A percentile compares a stretch with the other conserved stretches of the same genome.
Conservation (phyloP, 2,113 vertebrate species). For the Carassius carassius region DNA sequence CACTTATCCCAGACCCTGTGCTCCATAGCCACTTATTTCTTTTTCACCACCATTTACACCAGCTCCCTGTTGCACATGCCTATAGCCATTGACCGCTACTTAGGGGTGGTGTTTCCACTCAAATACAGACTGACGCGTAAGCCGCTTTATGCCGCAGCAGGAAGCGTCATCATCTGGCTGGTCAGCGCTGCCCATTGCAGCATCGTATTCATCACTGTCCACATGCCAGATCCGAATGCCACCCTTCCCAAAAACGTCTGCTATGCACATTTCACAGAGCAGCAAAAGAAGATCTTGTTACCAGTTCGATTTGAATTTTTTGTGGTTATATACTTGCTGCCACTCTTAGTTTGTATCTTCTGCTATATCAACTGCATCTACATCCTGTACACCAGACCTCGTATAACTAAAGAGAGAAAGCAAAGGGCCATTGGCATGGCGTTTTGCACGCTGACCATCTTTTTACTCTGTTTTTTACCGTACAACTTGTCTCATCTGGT, state of each 20-base stretch:
- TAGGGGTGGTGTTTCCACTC: slow-evolving; percentile 73
- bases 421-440: slow-evolving; percentile 75
- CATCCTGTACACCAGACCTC: slow-evolving; percentile 63
- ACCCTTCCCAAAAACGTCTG: slow-evolving; percentile 53
- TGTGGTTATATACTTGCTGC: slow-evolving; percentile 72
- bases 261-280: slow-evolving; percentile 70
- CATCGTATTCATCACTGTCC: slow-evolving; percentile 65
- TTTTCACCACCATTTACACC: slow-evolving; percentile 79
- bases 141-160: slow-evolving; percentile 27
- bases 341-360: slow-evolving; percentile 70
- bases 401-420: slow-evolving; percentile 65
- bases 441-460: slow-evolving; percentile 74
- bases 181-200: slow-evolving; percentile 74
- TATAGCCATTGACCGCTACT: slow-evolving; percentile 75
- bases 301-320: slow-evolving; percentile 74
- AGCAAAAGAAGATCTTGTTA: slow-evolving; percentile 71
- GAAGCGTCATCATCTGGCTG: slow-evolving; percentile 67
- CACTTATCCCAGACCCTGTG: slow-evolving; percentile 63
- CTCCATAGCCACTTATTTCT: slow-evolving; percentile 69
- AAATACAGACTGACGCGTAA: slow-evolving; percentile 65
- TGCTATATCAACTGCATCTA: slow-evolving; percentile 70
- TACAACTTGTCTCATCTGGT: slow-evolving; percentile 76
- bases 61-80: slow-evolving; percentile 76
- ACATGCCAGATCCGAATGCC: slow-evolving; percentile 33
- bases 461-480: slow-evolving; percentile 78